A percentile compares a stretch with the other conserved stretches of the same genome.
phyloP scores from a whole-genome alignment of 2,797 vertebrate species.

The Moxostoma hubbsi region DNA sequence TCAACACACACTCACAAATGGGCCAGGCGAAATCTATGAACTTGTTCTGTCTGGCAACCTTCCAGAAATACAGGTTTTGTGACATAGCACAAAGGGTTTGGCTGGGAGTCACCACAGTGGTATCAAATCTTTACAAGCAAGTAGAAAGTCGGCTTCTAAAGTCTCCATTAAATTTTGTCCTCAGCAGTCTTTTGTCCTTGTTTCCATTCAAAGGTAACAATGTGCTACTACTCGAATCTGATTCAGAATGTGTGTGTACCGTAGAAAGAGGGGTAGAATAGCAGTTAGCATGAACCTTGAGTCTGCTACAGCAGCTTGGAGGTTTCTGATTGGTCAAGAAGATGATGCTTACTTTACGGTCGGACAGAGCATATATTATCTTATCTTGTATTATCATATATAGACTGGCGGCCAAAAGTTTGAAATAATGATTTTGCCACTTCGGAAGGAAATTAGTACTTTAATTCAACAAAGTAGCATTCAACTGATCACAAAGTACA shows the following conservation, averaged over 20 bases:
- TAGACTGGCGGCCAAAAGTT: no score
- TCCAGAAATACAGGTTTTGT: constrained; percentile 58
- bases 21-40: constrained; percentile 11
- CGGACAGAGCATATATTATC: no score
- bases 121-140: constrained; percentile 3
- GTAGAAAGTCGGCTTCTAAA: background rate
- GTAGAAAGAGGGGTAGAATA: no score
- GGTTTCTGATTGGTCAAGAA: no score
- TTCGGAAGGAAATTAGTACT: no score
- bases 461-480: no score
- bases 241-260: background rate
- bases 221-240: background rate
- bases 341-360: no score
- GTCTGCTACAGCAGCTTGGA: no score
- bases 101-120: constrained; percentile 8
- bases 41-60: constrained; percentile 15
- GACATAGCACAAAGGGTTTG: constrained; percentile 40
- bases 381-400: no score
- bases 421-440: no score
- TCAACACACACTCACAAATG: background rate
- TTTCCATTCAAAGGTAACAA: background rate
- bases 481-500: no score
- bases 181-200: background rate
- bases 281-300: no score
- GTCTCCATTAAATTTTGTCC: background rate